These are phyloP conservation scores for Papilio aristodemus DNA, from an alignment of 1,140 invertebrate genomes.

Conservation along the genomic window DNA sequence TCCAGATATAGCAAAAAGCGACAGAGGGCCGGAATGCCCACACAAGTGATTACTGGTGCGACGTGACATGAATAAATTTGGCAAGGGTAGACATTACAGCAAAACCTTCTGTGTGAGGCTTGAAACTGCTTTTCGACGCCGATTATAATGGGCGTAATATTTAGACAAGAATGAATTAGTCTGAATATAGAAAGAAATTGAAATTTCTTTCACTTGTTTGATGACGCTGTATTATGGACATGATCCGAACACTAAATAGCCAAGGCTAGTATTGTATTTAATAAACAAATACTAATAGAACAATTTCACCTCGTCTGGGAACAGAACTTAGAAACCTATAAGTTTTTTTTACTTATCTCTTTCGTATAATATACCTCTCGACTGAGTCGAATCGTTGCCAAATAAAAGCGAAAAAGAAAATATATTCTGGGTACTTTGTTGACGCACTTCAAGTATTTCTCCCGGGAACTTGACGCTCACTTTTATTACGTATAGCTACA, in stretches of 20 bases:
- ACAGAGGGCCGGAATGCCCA: constrained; percentile 1
- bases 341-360: neutral
- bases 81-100: neutral
- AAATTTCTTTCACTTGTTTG: too few relatives aligned
- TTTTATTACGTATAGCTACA: constrained; percentile 8
- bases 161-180: neutral
- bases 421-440: constrained; percentile 3
- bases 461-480: constrained; percentile 3
- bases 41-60: constrained; percentile 6
- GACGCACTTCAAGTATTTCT: constrained; percentile 20
- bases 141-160: neutral
- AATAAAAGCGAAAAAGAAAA: constrained; percentile 10
- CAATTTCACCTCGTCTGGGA: neutral
- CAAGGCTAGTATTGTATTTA: neutral
- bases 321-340: neutral
- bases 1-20: neutral
- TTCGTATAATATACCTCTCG: neutral
- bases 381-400: neutral
- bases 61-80: constrained; percentile 16
- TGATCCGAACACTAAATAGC: too few relatives aligned
- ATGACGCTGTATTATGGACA: too few relatives aligned
- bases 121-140: neutral
- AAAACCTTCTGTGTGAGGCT: neutral
- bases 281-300: too few relatives aligned
- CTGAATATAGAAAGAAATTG: too few relatives aligned